Percentiles rank a stretch among this genome's conserved stretches.
phyloP scores from a whole-genome alignment of 2,113 vertebrate species.

The Ailuropoda melanoleuca region DNA sequence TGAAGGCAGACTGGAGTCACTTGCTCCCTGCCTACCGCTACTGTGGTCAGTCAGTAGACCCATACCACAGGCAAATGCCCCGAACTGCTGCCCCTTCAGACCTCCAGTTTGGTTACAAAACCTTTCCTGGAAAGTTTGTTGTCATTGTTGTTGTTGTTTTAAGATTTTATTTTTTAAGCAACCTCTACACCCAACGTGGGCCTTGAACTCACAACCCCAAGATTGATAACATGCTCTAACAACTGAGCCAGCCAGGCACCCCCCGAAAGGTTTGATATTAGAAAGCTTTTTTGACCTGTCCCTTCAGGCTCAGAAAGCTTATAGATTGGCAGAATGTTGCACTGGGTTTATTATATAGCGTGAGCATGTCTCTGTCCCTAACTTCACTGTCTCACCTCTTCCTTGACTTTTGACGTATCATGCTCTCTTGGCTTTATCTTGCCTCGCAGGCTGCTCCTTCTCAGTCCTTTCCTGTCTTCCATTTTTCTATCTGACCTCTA shows the following conservation, averaged over 20 bases:
- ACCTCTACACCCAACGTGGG: background rate
- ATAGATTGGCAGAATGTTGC: background rate
- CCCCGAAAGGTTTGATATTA: background rate
- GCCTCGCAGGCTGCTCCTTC: background rate
- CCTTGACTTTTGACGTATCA: background rate
- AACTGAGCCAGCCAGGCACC: no score
- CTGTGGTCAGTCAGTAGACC: background rate
- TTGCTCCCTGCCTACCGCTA: background rate
- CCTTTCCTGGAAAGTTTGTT: background rate
- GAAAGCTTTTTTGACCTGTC: background rate
- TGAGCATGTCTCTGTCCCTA: background rate
- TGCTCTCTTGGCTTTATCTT: background rate
- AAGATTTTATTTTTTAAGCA: background rate
- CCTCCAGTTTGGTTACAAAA: background rate
- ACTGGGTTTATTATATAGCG: background rate
- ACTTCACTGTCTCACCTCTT: background rate
- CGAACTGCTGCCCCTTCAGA: background rate
- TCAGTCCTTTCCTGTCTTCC: background rate
- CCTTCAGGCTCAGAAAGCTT: background rate
- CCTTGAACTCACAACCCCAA: background rate
- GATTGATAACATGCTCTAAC: background rate
- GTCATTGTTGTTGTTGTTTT: background rate
- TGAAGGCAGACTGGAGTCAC: background rate
- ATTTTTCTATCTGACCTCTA: background rate
- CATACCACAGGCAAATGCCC: background rate